A percentile compares a stretch with the other conserved stretches of the same genome.
Conservation (phyloP, 2,888 invertebrate genomes). For the Caenorhabditis sp. region DNA sequence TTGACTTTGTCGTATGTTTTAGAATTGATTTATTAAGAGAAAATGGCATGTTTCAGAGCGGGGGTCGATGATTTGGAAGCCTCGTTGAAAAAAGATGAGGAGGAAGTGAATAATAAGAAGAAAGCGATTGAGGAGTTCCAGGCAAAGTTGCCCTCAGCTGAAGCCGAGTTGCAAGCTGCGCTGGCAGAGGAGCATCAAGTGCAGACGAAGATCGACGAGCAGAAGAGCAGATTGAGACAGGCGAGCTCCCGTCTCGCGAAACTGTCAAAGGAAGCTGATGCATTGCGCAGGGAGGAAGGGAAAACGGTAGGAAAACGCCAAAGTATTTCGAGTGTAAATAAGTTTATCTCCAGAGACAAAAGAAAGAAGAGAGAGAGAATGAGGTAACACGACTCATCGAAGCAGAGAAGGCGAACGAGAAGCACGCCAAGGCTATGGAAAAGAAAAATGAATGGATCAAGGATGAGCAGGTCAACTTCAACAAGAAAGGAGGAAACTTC, state of each 20-base stretch:
- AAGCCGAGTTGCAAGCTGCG: background rate
- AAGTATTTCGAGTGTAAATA: background rate
- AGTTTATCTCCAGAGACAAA: background rate
- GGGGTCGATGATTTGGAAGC: constrained; percentile 33
- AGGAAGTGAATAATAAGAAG: constrained; percentile 10
- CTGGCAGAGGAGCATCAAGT: constrained; percentile 45
- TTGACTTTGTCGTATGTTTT: constrained; percentile 10
- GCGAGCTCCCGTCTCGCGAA: constrained; percentile 26
- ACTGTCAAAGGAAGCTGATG: constrained; percentile 36
- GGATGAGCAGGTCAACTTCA: constrained; percentile 87
- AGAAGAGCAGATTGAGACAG: constrained; percentile 42
- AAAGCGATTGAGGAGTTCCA: constrained; percentile 1
- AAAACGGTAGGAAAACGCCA: constrained; percentile 28
- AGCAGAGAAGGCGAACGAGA: background rate
- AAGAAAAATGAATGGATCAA: constrained; percentile 84
- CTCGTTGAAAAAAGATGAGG: constrained; percentile 5
- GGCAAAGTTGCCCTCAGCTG: background rate
- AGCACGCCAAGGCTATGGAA: constrained; percentile 1
- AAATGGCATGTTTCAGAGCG: constrained; percentile 12
- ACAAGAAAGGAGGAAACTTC: constrained; percentile 81
- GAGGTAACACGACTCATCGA: background rate
- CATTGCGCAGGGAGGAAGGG: constrained; percentile 30
- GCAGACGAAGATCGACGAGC: constrained; percentile 46
- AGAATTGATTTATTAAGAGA: background rate
- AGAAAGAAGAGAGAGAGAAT: constrained; percentile 17